Evolutionary conservation across 1,140 invertebrate genomes (phyloP), one percentile per base, ranked within the genome.

Genomic region (Ceratosolen solmsi): DNA sequence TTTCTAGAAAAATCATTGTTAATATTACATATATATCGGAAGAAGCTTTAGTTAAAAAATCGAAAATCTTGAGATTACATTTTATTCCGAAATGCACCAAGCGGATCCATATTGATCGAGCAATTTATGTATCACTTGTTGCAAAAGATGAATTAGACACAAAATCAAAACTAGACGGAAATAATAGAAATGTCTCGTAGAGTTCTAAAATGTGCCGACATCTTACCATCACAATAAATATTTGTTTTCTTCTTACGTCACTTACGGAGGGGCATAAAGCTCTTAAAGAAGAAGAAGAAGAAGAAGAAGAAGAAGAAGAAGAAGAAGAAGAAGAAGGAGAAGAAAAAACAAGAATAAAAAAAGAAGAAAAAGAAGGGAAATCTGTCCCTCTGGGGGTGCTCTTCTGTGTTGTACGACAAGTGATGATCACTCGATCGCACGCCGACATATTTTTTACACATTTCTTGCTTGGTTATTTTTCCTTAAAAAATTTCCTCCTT

Each of bases 141-240:
- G 30, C 3, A 56, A 56, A 56, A 56, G 60, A 17, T 20, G 27
- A 33, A 65, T 25, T 17, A 65, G 30, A 65, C 30, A 33, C 25
- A 1, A 65, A 9, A 65, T 17, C 60, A 33, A 33, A 33, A 20
- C n/a, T n/a, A n/a, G n/a, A n/a, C n/a, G 9, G n/a, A 56, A 5
- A 56, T 46, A n/a, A n/a, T 56, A 4, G 5, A 1, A 22, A 25
- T 4, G n/a, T n/a, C n/a, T n/a, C n/a, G n/a, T 56, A 56, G 63
- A 49, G 46, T n/a, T 46, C 46, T n/a, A 30, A 63, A 79, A 79
- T 70, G 65, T 79, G 76, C 76, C 70, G 76, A 79, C 76, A 49
- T 79, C 63, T 65, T 58, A 63, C 27, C 49, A 63, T 54, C 63
- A 79, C 76, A 60, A 79, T 79, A 70, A 65, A 63, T 46, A 30